phyloP scores from a whole-genome alignment of 2,888 invertebrate genomes.

The Drosophila lacicola region DNA sequence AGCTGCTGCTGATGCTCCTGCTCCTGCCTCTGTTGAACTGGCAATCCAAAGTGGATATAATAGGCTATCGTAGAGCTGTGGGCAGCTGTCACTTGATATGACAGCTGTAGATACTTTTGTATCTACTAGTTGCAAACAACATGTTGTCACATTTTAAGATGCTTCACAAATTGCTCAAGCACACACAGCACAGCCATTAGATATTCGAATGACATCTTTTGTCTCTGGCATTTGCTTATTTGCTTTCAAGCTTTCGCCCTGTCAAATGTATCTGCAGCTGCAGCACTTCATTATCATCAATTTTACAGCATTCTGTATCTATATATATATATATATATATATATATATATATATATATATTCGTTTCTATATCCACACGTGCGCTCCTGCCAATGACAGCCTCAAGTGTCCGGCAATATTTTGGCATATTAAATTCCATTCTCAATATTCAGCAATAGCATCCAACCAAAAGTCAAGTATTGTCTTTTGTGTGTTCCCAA shows the following conservation, averaged over 20 bases:
- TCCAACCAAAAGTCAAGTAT: conserved; percentile 50
- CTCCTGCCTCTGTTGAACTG: conserved; percentile 4
- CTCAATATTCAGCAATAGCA: conserved; percentile 25
- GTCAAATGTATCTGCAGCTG: conserved; percentile 69
- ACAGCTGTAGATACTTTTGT: conserved; percentile 67
- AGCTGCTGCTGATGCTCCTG: conserved; percentile 7
- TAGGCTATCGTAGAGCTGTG: conserved; percentile 23
- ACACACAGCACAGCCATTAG: conserved; percentile 43
- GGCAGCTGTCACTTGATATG: conserved; percentile 62
- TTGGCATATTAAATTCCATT: conserved; percentile 68
- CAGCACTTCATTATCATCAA: conserved; percentile 71
- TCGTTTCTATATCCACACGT: conserved; percentile 9
- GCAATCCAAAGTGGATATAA: conserved; percentile 30
- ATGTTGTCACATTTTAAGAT: conserved; percentile 67
- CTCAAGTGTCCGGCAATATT: conserved; percentile 66
- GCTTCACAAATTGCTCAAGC: conserved; percentile 61
- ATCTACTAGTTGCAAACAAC: conserved; percentile 41
- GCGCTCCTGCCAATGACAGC: conserved; percentile 58
- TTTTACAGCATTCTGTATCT: conserved; percentile 33
- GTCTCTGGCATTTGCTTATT: conserved; percentile 67
- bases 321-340: conserved; percentile 6
- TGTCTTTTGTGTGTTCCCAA: conserved; percentile 23
- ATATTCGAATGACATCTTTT: conserved; percentile 54
- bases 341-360: conserved; percentile 1
- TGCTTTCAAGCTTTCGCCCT: conserved; percentile 60